Evolutionary conservation across 2,888 invertebrate genomes (phyloP), one percentile per base, ranked within the genome.

Genomic region (Hirtodrosophila duncani): DNA sequence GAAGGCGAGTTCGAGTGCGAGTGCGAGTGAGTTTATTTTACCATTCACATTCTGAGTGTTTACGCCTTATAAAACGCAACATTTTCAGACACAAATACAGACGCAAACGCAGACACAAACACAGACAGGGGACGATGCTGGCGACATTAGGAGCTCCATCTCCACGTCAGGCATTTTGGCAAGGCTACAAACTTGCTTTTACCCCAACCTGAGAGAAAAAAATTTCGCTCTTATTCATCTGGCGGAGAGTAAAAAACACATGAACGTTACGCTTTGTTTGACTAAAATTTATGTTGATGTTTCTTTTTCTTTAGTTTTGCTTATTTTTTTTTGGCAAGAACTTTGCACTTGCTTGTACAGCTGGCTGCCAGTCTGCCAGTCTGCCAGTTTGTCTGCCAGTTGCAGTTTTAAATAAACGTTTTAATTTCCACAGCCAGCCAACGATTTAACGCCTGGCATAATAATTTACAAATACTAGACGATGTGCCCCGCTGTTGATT

Each of bases 221-320:
- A 29, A 9, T 20, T 20, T 9, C 26, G 5, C n/a, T 3, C 26
- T 3, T 26, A 3, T 26, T n/a, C 8, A n/a, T n/a, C n/a, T n/a
- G n/a, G n/a, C n/a, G n/a, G n/a, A 26, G 27, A 17, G 21, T 36
- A 56, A 55, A 48, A 56, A 53, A 49, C 44, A 52, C 62, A 57
- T 48, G 62, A 69, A 49, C 62, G 75, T 64, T 64, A 68, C 78
- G 78, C 75, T 75, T 75, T 75, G 75, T 75, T 75, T 75, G 75
- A 78, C 78, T 75, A 63, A 74, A 78, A 75, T 75, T 75, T 78
- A 75, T 75, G 75, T 70, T 68, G 78, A 70, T 75, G 68, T 61
- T 75, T 63, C 61, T 65, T 60, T 67, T 66, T 45, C 46, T 42
- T 23, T 39, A 29, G n/a, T 24, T 18, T 26, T 27, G 9, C 30